Conservation (phyloP, 2,888 invertebrate genomes). For the Apamea sordens region DNA sequence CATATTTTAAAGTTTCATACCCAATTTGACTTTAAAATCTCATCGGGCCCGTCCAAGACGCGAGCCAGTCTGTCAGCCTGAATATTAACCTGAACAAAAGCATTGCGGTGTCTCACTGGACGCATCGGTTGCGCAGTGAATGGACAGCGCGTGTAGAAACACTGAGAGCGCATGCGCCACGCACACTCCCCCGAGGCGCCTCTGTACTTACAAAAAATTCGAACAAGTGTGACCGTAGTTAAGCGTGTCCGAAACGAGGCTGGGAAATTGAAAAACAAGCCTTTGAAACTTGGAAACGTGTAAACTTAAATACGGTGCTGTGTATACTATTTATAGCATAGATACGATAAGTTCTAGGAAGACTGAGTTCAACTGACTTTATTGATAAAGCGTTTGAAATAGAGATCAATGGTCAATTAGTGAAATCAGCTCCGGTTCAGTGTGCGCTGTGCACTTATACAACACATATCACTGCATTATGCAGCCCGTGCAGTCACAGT, state of each 20-base stretch:
- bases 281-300: constrained; percentile 52
- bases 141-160: constrained; percentile 83
- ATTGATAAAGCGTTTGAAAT: constrained; percentile 57
- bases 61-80: constrained; percentile 77
- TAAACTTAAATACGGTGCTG: constrained; percentile 35
- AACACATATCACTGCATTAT: constrained; percentile 61
- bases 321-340: constrained; percentile 36
- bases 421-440: constrained; percentile 53
- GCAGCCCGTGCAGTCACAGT: constrained; percentile 75
- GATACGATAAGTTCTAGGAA: constrained; percentile 46
- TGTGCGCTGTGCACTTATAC: constrained; percentile 43
- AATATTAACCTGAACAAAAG: constrained; percentile 84
- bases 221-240: constrained; percentile 72
- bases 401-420: constrained; percentile 62
- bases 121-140: constrained; percentile 87
- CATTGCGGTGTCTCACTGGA: constrained; percentile 74
- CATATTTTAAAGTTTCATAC: constrained; percentile 87
- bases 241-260: constrained; percentile 70
- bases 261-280: constrained; percentile 73
- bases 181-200: constrained; percentile 78
- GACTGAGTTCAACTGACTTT: constrained; percentile 45
- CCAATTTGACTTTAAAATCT: constrained; percentile 89
- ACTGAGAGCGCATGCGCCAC: constrained; percentile 86
- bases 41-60: constrained; percentile 79
- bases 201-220: constrained; percentile 72